Evolutionary conservation across 2,797 vertebrate species (phyloP).

Genomic region (Florisuga fusca): DNA sequence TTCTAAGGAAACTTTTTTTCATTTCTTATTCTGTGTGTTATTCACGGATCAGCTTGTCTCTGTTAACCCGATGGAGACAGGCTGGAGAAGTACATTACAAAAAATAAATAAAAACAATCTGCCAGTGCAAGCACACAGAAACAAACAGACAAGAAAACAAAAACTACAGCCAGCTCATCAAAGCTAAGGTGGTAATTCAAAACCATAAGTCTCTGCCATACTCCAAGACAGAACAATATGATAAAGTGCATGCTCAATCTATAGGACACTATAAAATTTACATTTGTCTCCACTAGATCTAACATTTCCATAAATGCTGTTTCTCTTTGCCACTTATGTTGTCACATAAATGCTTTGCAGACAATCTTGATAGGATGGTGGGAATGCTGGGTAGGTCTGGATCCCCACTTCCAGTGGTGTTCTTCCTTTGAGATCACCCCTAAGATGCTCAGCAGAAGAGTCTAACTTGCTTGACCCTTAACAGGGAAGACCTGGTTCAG

Average conservation of each 20-base stretch:
- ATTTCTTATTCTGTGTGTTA: background rate
- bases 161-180: background rate
- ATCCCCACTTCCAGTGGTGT: background rate
- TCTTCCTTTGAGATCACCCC: background rate
- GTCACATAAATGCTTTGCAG: background rate
- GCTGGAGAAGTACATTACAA: background rate
- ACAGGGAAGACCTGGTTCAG: background rate
- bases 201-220: background rate
- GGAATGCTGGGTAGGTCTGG: background rate
- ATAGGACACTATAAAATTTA: background rate
- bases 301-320: rapidly evolving
- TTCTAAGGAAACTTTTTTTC: background rate
- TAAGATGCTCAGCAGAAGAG: background rate
- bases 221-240: background rate
- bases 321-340: background rate
- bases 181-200: background rate
- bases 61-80: background rate
- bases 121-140: background rate
- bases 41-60: background rate
- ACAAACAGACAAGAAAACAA: background rate
- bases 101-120: background rate
- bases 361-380: rapidly evolving
- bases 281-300: background rate
- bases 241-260: too few relatives aligned
- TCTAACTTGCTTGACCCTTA: background rate